Evolutionary conservation across 2,888 invertebrate species (phyloP).

Genomic region (Ophion costatus): DNA sequence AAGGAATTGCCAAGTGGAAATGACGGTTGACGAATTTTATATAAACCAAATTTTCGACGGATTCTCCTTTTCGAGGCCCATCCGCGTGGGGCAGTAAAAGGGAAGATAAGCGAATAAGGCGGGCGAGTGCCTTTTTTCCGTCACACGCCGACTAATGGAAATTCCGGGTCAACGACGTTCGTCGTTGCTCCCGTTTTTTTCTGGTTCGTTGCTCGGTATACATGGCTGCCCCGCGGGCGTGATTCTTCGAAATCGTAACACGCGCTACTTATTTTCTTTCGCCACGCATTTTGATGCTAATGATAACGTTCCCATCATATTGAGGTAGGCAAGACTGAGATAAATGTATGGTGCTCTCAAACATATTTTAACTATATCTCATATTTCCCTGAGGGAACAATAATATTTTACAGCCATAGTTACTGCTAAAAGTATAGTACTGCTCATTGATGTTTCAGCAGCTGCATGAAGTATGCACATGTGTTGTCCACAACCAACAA

Average conservation of each 20-base stretch:
- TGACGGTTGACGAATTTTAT: background rate
- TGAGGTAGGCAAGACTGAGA: background rate
- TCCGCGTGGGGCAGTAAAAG: too few relatives aligned
- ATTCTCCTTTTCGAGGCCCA: too few relatives aligned
- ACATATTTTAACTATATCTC: too few relatives aligned
- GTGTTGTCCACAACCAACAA: too few relatives aligned
- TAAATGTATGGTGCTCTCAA: too few relatives aligned
- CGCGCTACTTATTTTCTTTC: slow-evolving; percentile 19
- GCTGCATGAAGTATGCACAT: too few relatives aligned
- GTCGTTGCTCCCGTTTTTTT: slow-evolving; percentile 8
- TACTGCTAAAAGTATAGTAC: too few relatives aligned
- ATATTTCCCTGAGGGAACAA: too few relatives aligned
- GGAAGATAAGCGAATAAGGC: too few relatives aligned
- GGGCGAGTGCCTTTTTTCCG: background rate
- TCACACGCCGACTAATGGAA: slow-evolving; percentile 4
- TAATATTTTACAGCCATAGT: too few relatives aligned
- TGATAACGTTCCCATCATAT: background rate
- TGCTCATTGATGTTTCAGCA: too few relatives aligned
- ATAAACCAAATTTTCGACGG: background rate
- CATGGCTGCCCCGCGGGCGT: background rate
- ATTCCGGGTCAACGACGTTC: slow-evolving; percentile 30
- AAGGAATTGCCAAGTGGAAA: background rate
- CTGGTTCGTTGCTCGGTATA: background rate
- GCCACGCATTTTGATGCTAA: background rate
- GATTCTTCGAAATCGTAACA: slow-evolving; percentile 27